Conservation (phyloP, 2,113 vertebrate species). For the Clarias macrocephalus region DNA sequence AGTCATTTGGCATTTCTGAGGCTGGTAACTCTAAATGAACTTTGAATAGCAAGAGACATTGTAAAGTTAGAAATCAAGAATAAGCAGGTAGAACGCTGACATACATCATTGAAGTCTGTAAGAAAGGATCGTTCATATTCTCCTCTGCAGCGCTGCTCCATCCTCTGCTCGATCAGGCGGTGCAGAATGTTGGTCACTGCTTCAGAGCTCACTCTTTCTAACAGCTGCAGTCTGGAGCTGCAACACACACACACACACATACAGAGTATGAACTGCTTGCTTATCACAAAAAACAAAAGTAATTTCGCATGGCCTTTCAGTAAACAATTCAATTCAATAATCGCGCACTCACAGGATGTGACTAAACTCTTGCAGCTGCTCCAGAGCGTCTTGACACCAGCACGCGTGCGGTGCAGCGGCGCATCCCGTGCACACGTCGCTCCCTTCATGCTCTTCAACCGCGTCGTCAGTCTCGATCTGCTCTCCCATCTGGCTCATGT, state of each 20-base stretch:
- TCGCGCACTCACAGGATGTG: slow-evolving; percentile 82
- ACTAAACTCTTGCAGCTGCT: slow-evolving; percentile 85
- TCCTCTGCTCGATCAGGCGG: slow-evolving; percentile 87
- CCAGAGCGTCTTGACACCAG: slow-evolving; percentile 87
- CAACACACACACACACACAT: slow-evolving; percentile 1
- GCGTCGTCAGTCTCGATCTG: slow-evolving; percentile 48
- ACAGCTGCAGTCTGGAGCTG: slow-evolving; percentile 83
- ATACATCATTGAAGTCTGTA: slow-evolving; percentile 83
- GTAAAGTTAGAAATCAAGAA: not conserved
- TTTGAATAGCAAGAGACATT: not conserved
- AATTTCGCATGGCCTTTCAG: not conserved
- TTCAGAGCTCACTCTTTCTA: slow-evolving; percentile 90
- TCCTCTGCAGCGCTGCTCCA: slow-evolving; percentile 90
- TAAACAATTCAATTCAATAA: not conserved
- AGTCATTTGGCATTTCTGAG: too few species aligned
- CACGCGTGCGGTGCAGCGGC: slow-evolving; percentile 72
- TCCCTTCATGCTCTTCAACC: slow-evolving; percentile 56
- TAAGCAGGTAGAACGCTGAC: not conserved
- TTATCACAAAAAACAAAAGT: not conserved
- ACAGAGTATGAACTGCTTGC: not conserved
- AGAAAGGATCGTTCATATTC: slow-evolving; percentile 94
- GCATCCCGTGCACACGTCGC: slow-evolving; percentile 77
- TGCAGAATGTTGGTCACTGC: slow-evolving; percentile 91
- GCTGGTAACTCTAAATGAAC: too few species aligned
- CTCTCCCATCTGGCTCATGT: slow-evolving; percentile 80